Conservation (phyloP, 2,113 vertebrate genomes). For the Syngnathus typhle region DNA sequence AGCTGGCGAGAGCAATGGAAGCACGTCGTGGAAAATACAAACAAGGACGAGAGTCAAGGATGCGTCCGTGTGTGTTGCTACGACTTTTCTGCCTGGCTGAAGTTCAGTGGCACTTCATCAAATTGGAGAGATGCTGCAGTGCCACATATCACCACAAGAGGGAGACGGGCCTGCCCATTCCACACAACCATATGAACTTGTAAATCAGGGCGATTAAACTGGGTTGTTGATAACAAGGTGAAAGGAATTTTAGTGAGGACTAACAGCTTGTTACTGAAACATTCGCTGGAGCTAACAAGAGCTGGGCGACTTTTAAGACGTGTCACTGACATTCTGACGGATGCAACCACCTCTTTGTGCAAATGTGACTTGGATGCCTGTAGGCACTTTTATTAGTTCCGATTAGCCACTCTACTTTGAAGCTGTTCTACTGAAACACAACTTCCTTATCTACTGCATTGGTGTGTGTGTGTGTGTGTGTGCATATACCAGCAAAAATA, state of each 20-base stretch:
- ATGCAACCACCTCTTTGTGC: neutral
- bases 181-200: neutral
- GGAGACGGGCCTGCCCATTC: slow-evolving; percentile 11
- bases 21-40: neutral
- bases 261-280: neutral
- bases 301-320: neutral
- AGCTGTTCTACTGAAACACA: neutral
- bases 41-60: neutral
- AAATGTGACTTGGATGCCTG: neutral
- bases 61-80: slow-evolving; percentile 13
- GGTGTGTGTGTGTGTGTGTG: neutral
- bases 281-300: neutral
- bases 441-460: neutral
- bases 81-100: neutral
- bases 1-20: slow-evolving; percentile 23
- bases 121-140: slow-evolving; percentile 4
- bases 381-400: neutral
- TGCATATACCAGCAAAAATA: slow-evolving; percentile 23
- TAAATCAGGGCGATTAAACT: neutral
- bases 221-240: neutral
- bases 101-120: slow-evolving; percentile 28
- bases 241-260: neutral
- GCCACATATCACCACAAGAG: slow-evolving; percentile 31
- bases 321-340: neutral
- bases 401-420: neutral